These are phyloP conservation scores for Acanthaster planci DNA, from an alignment of 35 echinoderm and acorn worm species.

Conservation along the genomic window DNA sequence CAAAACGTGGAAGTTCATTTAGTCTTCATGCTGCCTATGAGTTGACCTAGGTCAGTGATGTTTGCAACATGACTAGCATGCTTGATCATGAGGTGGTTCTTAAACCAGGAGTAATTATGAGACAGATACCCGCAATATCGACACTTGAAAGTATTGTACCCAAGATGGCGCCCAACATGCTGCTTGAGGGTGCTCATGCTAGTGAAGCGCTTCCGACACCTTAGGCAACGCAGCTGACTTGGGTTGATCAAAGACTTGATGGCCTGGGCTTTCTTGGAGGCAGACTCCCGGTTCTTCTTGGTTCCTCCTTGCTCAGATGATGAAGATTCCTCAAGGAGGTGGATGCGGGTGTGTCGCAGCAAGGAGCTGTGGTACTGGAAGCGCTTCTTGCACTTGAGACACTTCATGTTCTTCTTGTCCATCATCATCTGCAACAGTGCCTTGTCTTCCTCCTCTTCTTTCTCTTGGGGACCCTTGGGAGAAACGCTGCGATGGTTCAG, in stretches of 20 bases:
- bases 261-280: constrained; percentile 54
- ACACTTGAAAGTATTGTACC: constrained; percentile 91
- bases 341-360: constrained; percentile 73
- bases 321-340: constrained; percentile 46
- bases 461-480: constrained; percentile 46
- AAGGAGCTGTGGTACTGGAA: constrained; percentile 85
- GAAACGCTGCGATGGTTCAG: constrained; percentile 64
- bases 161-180: constrained; percentile 87
- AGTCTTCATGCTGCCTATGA: constrained; percentile 89
- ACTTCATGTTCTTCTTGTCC: constrained; percentile 77
- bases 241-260: constrained; percentile 80
- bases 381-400: constrained; percentile 84
- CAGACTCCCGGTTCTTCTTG: constrained; percentile 49
- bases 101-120: constrained; percentile 94
- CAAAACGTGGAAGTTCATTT: constrained; percentile 19
- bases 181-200: constrained; percentile 68
- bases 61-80: constrained; percentile 60
- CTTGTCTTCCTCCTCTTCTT: constrained; percentile 56
- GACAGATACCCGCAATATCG: constrained; percentile 85
- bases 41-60: constrained; percentile 42
- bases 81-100: constrained; percentile 78
- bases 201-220: constrained; percentile 83
- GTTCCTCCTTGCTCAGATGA: background rate
- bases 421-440: constrained; percentile 54
- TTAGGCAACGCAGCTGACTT: constrained; percentile 82